Base-by-base conservation (phyloP, 2,888 invertebrate species). In the Drosophila barbarae region DNA sequence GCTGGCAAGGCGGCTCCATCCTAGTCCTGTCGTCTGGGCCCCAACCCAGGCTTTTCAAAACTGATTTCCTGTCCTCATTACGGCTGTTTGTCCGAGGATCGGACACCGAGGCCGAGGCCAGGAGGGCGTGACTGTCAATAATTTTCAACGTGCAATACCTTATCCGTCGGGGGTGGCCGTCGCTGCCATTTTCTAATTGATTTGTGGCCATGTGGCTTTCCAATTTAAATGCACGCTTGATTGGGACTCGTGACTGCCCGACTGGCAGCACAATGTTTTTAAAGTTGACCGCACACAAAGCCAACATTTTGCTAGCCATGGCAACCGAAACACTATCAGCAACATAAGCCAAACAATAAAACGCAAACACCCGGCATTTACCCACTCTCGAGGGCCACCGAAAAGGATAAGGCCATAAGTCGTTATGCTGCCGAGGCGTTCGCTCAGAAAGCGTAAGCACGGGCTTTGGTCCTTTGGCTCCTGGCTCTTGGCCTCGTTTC, bases 331-430 rank as follows among this genome's bases (percentile, higher is more conserved):
- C 47, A 65, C 61, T 65, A 55, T 63, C 61, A 63, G 63, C 18
- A 49, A 44, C 63, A 55, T 57, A 64, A 50, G 56, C 56, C 34
- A 68, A 69, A 59, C 34, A 69, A 50, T 52, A 53, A 39, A 47
- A 41, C 10, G 54, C 61, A 59, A 65, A 53, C 58, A 53, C 51
- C 52, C 47, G 44, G 69, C 77, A 75, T 73, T 75, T 78, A 64
- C 38, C 63, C 60, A 64, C 52, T 60, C 63, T 68, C 28, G 30
- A 65, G 32, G 67, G 67, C 65, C 67, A 68, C 66, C 68, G 50
- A 54, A 76, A 77, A 71, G 77, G 81, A 75, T 75, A 75, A 71
- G 46, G 71, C 67, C 75, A 69, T 73, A 77, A 77, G 78, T 77
- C 77, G 71, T 74, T 69, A 65, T 74, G 73, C 60, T 66, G 59